Base-by-base conservation (phyloP, 2,888 invertebrate species). In the Himalopsyche tibetana region DNA sequence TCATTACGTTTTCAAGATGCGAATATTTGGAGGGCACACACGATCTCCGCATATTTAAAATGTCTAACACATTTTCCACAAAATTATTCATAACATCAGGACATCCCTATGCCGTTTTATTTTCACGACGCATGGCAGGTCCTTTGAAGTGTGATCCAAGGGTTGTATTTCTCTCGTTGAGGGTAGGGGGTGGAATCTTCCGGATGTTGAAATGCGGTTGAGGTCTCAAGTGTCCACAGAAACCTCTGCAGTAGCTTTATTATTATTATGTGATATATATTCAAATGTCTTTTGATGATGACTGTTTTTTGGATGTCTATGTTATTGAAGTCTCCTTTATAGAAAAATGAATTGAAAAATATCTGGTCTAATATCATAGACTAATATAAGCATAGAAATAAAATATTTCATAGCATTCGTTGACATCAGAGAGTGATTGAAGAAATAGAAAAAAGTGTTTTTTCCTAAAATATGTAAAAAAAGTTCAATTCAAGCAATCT, bases 1-100 rank as follows among this genome's bases (percentile, higher is more conserved):
- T 63, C 63, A 63, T 63, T 63, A 63, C 63, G 8, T 63, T 63
- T 63, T 63, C 63, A 63, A 63, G 63, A 63, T 63, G 63, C 63
- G 19, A 63, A 19, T 63, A 63, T 63, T 63, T 63, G 19, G 63
- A 63, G 63, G 63, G 63, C 19, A n/a, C 63, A 63, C 63, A 63
- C 63, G 63, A 19, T 9, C 63, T 63, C 63, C 63, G 63, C 63
- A 63, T 63, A 19, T 63, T 63, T 63, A 63, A 63, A 63, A 63
- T 63, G 63, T 63, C 63, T 63, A 63, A 63, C 63, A 63, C 63
- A 63, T 63, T 63, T 63, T 63, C 63, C 63, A 63, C 8, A 28
- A 80, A 80, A 80, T 80, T 80, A 80, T 80, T 80, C 80, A 80
- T 80, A 42, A 80, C 42, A 80, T 42, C 80, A 42, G 40, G 80